Evolutionary conservation across 1,140 invertebrate genomes (phyloP).

Genomic region (Lanistes nyassanus): DNA sequence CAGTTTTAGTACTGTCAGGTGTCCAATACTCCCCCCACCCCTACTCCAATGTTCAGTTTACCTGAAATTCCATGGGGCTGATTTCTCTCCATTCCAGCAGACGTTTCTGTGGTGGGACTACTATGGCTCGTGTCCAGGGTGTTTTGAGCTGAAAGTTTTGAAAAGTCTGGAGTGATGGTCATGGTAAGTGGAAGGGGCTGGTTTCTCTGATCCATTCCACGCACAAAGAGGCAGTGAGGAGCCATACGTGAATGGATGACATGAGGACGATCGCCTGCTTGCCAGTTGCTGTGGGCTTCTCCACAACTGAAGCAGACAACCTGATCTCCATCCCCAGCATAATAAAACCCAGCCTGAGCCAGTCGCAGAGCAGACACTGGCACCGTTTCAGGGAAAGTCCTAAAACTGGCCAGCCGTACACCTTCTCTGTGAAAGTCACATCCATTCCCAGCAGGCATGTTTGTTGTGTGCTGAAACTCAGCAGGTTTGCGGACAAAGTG

Average conservation of each 20-base stretch:
- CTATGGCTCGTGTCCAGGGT: constrained; percentile 6
- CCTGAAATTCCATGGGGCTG: no score
- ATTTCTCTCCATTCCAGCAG: not conserved
- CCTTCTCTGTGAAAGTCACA: constrained; percentile 11
- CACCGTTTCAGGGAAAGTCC: constrained; percentile 18
- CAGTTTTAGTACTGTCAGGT: no score
- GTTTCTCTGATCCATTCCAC: constrained; percentile 7
- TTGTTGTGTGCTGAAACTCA: not conserved
- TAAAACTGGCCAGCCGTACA: constrained; percentile 27
- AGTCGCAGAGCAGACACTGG: constrained; percentile 22
- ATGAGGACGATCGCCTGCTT: constrained; percentile 28
- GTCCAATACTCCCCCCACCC: no score
- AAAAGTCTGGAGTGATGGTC: constrained; percentile 6
- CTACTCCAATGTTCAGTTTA: no score
- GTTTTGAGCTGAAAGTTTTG: not conserved
- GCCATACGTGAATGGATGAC: constrained; percentile 29
- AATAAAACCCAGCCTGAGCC: constrained; percentile 34
- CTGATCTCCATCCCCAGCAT: constrained; percentile 18
- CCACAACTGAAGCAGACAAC: constrained; percentile 33
- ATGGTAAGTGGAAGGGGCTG: constrained; percentile 13
- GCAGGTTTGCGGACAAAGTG: constrained; percentile 11
- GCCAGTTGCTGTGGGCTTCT: constrained; percentile 20
- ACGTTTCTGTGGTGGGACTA: not conserved
- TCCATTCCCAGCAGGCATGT: no score
- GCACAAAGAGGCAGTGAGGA: constrained; percentile 25